A percentile compares a stretch with the other conserved stretches of the same genome.
These are phyloP conservation scores for Nesoenas mayeri DNA, from an alignment of 2,113 vertebrate species.

Conservation along the genomic window DNA sequence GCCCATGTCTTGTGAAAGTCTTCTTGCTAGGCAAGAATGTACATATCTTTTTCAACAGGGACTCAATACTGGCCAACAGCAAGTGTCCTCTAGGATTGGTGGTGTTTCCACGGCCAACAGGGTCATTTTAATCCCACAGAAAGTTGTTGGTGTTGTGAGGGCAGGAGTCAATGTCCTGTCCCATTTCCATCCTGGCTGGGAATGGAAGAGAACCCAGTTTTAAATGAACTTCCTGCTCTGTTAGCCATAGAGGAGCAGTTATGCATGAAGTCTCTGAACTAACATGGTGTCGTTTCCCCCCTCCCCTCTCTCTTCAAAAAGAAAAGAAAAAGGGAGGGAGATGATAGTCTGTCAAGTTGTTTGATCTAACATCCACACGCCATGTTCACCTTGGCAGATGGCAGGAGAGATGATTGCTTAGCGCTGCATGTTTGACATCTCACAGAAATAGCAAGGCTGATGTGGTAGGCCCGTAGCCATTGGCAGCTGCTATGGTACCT, in stretches of 20 bases:
- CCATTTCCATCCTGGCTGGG: not conserved
- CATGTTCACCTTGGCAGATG: conserved; percentile 61
- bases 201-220: not conserved
- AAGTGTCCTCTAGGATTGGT: not conserved
- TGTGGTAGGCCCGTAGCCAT: conserved; percentile 30
- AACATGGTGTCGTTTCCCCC: not conserved
- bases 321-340: not conserved
- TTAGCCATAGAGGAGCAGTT: not conserved
- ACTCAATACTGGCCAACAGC: not conserved
- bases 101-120: not conserved
- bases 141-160: not conserved
- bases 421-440: conserved; percentile 67
- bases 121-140: not conserved
- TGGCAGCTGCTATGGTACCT: conserved; percentile 51
- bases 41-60: not conserved
- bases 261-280: not conserved
- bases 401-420: conserved; percentile 49
- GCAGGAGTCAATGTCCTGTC: not conserved
- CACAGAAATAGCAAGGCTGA: conserved; percentile 17
- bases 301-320: not conserved
- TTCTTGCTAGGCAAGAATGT: not conserved
- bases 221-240: not conserved
- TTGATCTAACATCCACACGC: conserved; percentile 9
- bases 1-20: not conserved
- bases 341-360: not conserved